Conservation (phyloP, 2,888 invertebrate genomes). For the Melinopterus prodromus region DNA sequence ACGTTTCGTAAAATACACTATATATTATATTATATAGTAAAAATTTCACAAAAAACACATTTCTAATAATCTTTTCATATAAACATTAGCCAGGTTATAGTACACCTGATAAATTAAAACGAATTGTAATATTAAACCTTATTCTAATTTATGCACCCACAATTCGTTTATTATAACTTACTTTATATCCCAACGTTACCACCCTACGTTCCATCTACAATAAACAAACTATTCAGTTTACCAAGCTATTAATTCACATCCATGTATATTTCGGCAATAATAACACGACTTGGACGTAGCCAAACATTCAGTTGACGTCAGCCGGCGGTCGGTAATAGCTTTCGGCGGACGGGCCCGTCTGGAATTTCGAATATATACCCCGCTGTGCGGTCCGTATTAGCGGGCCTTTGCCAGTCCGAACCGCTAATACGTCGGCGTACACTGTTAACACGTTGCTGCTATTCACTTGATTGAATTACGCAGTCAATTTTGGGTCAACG, state of each 20-base stretch:
- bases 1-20: too few relatives aligned
- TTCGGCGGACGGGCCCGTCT: neutral
- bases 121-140: too few relatives aligned
- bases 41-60: too few relatives aligned
- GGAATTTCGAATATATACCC: neutral
- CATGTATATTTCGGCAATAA: neutral
- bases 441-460: slow-evolving; percentile 37
- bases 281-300: neutral
- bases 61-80: too few relatives aligned
- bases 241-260: neutral
- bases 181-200: too few relatives aligned
- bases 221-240: neutral
- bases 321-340: neutral
- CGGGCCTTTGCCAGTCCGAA: neutral
- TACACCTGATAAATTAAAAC: too few relatives aligned
- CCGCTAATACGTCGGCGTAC: slow-evolving; percentile 16
- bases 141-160: too few relatives aligned
- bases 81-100: too few relatives aligned
- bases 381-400: neutral
- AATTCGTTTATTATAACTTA: too few relatives aligned
- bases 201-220: neutral
- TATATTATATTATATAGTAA: too few relatives aligned
- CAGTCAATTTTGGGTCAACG: slow-evolving; percentile 44
- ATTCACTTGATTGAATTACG: slow-evolving; percentile 46
- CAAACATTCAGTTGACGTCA: neutral